Base-by-base conservation (phyloP, 2,113 vertebrate species). In the Plotosus lineatus region DNA sequence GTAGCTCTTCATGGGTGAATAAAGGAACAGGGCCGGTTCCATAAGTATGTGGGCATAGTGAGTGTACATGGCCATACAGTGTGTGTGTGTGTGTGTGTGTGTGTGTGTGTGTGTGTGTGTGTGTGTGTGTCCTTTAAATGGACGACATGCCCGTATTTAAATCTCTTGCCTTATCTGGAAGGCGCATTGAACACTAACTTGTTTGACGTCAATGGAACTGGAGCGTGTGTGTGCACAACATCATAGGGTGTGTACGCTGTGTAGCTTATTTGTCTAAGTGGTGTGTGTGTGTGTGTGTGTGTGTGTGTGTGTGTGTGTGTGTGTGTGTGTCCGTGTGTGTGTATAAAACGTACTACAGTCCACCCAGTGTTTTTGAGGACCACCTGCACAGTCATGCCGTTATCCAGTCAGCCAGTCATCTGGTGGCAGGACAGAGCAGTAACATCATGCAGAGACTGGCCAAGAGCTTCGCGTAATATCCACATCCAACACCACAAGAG, bases 111-210 rank as follows among this genome's bases (percentile, higher is more conserved):
- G 60, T 17, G 56, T 38, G 58, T 51, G 36, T 74, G 36, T 40
- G 9, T 58, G 31, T 68, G 11, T 58, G 74, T 51, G 74, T 50
- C 69, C 69, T 51, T 73, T 51, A 73, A 51, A 69, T 40, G 14
- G 75, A 42, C 63, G 58, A 48, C 42, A 63, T 48, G 75, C 42
- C 75, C 42, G 61, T 77, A 63, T 77, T 77, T 77, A 77, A 33
- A 42, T 40, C n/a, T 60, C 40, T 19, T 19, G 1, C 17, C 19
- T 77, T 77, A 77, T 77, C 75, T 77, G 28, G 31, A 73, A 31
- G 28, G 44, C 68, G 17, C 44, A n/a, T 26, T 69, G 40, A 69
- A 69, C 40, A 73, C 69, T 73, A 36, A 23, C 15, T 33, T 0
- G 46, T 21, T 51, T 73, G 69, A 73, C 69, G 69, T 73, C 46